Evolutionary conservation across 2,888 invertebrate genomes (phyloP).

Genomic region (Eudemis profundana): DNA sequence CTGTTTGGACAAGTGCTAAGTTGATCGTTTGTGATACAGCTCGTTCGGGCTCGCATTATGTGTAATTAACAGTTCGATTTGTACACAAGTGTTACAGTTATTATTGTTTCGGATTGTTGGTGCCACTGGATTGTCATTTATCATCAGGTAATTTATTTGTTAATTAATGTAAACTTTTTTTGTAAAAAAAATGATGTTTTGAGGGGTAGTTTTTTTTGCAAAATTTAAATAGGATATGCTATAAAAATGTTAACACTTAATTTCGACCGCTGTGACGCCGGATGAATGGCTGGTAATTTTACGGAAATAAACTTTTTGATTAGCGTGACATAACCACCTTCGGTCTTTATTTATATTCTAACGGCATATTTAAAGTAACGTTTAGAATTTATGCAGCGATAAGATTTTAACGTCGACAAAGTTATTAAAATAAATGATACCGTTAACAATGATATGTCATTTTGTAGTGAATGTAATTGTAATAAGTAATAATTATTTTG

Average conservation of each 20-base stretch:
- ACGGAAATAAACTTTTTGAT: conserved; percentile 50
- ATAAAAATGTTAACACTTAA: background rate
- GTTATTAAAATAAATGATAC: background rate
- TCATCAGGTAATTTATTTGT: conserved; percentile 46
- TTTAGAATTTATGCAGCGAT: background rate
- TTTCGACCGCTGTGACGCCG: background rate
- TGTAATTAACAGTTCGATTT: conserved; percentile 79
- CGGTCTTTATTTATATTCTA: conserved; percentile 43
- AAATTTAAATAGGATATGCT: background rate
- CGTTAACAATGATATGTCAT: background rate
- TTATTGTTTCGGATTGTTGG: conserved; percentile 55
- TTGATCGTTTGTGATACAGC: conserved; percentile 83
- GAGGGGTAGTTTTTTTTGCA: background rate
- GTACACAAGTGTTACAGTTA: conserved; percentile 71
- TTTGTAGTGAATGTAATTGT: too few species aligned
- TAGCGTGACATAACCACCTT: conserved; percentile 49
- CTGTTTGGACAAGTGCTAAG: conserved; percentile 84
- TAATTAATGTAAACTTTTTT: conserved; percentile 36
- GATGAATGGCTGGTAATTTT: conserved; percentile 38
- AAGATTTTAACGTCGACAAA: background rate
- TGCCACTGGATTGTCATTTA: conserved; percentile 55
- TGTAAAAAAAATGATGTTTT: conserved; percentile 1
- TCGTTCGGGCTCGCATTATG: conserved; percentile 79
- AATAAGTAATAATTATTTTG: background rate
- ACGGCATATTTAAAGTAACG: conserved; percentile 7